These are phyloP conservation scores for Mustelus asterias DNA, from an alignment of 2,113 vertebrate species.

Conservation along the genomic window DNA sequence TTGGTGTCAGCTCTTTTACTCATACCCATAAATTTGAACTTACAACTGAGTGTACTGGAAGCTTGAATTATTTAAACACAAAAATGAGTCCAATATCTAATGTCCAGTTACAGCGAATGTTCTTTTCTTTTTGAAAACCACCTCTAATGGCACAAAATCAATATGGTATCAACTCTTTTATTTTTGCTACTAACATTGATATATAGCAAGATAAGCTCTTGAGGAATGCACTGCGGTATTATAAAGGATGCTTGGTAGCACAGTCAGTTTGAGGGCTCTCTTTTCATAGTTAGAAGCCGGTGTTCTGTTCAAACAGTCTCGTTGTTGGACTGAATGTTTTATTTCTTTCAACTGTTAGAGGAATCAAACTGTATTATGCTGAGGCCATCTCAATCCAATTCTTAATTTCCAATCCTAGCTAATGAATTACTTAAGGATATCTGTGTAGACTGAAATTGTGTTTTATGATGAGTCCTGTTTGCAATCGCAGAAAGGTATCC, in stretches of 20 bases:
- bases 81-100: neutral
- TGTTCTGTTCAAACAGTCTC: neutral
- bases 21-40: neutral
- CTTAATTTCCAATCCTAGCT: neutral
- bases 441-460: neutral
- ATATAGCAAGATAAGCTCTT: neutral
- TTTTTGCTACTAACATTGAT: constrained; percentile 1
- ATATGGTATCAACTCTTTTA: constrained; percentile 16
- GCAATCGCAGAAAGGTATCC: neutral
- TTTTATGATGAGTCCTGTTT: neutral
- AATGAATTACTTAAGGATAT: neutral
- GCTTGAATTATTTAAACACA: neutral
- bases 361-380: neutral
- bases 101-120: neutral
- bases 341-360: neutral
- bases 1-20: neutral
- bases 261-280: neutral
- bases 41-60: neutral
- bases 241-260: neutral
- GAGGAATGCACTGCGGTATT: neutral
- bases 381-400: neutral
- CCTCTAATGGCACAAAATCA: constrained; percentile 19
- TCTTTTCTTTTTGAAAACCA: neutral
- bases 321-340: neutral
- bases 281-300: neutral